Percentiles rank a stretch among this genome's conserved stretches.
phyloP scores from a whole-genome alignment of 64 coral and sea anemone genomes.

The Pocillopora damicornis region DNA sequence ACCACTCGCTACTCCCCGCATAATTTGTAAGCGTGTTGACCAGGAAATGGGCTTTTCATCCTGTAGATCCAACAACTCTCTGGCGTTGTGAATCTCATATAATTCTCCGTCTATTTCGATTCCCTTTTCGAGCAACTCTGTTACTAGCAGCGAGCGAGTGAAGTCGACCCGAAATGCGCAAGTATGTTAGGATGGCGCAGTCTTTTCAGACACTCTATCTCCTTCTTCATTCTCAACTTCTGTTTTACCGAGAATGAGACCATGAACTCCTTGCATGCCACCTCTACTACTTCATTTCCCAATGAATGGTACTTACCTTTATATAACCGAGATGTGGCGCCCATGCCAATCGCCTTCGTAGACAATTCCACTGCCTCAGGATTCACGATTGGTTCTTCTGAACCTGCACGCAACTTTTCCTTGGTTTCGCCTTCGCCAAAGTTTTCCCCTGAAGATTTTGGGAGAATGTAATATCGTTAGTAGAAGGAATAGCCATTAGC shows the following conservation, averaged over 20 bases:
- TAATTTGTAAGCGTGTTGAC: conserved; percentile 2
- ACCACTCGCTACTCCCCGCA: conserved; percentile 23
- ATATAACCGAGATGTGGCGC: conserved; percentile 34
- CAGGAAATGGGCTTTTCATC: conserved; percentile 14
- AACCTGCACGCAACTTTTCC: not conserved
- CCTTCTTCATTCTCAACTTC: conserved; percentile 35
- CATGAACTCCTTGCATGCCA: conserved; percentile 56
- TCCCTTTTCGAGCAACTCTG: conserved; percentile 45
- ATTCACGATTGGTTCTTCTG: conserved; percentile 11
- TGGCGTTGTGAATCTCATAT: conserved; percentile 31
- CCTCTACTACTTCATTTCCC: not conserved
- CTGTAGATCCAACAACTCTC: conserved; percentile 42
- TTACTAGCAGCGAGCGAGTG: conserved; percentile 42
- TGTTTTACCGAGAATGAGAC: conserved; percentile 42
- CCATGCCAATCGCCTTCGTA: conserved; percentile 16
- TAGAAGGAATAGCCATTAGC: too few relatives aligned
- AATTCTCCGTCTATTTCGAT: conserved; percentile 22
- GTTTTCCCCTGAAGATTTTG: too few relatives aligned
- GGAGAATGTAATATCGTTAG: too few relatives aligned
- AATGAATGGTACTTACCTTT: conserved; percentile 24
- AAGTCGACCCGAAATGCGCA: conserved; percentile 47
- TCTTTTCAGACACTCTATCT: conserved; percentile 34
- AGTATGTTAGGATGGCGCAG: conserved; percentile 55
- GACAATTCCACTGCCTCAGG: conserved; percentile 12
- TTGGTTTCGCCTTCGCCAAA: not conserved